These are phyloP conservation scores for Notospermus geniculatus DNA, from an alignment of 1,140 invertebrate species.

Conservation along the genomic window DNA sequence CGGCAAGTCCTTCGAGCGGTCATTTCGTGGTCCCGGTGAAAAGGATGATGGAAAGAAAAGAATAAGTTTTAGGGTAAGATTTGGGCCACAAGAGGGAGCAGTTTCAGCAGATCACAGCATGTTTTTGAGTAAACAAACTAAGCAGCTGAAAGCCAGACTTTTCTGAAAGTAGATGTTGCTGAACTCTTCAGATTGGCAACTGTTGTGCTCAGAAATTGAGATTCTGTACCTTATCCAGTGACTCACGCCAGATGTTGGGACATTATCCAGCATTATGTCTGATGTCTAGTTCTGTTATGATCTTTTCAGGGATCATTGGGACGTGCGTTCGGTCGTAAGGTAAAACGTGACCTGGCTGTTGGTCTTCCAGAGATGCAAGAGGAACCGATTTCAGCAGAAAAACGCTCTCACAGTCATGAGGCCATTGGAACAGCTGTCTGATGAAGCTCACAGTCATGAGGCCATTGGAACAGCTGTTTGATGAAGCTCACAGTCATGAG, in stretches of 20 bases:
- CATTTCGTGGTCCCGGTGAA: constrained; percentile 20
- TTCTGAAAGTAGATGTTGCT: no score
- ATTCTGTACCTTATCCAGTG: no score
- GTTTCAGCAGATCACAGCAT: no score
- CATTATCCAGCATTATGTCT: no score
- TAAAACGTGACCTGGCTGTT: constrained; percentile 58
- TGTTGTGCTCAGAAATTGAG: no score
- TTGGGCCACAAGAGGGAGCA: neutral
- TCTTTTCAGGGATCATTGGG: constrained; percentile 71
- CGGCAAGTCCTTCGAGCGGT: constrained; percentile 27
- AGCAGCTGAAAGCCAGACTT: no score
- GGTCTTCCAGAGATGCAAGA: neutral
- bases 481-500: no score
- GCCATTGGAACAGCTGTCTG: constrained; percentile 6
- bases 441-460: no score
- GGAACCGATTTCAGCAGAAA: neutral
- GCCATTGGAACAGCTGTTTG: no score
- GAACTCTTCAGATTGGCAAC: no score
- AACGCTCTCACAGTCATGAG: constrained; percentile 6
- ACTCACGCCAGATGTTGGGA: no score
- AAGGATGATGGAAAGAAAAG: constrained; percentile 27
- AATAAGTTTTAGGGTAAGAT: constrained; percentile 38
- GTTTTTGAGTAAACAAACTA: no score
- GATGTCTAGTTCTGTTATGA: constrained; percentile 12
- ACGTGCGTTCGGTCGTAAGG: constrained; percentile 69